Percentiles rank a stretch among this genome's conserved stretches.
phyloP scores from a whole-genome alignment of 1,140 invertebrate genomes.

The Hyposmocoma kahamanoa region DNA sequence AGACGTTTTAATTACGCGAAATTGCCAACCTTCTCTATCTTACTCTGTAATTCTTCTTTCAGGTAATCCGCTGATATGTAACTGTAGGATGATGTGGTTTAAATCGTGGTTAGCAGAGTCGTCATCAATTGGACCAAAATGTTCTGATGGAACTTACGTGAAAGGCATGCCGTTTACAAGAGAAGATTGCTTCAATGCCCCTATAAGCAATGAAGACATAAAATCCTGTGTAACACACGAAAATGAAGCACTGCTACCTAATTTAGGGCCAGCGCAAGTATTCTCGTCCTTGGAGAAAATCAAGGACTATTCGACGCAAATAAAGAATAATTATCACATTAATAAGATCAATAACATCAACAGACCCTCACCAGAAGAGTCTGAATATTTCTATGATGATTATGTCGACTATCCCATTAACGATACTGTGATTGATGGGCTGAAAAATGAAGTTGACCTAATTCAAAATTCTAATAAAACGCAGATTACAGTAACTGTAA shows the following conservation, averaged over 20 bases:
- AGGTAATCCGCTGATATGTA: conserved; percentile 89
- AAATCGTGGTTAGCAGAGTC: conserved; percentile 86
- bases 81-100: conserved; percentile 86
- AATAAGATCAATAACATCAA: conserved; percentile 64
- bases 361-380: conserved; percentile 78
- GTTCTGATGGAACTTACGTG: conserved; percentile 82
- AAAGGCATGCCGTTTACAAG: conserved; percentile 80
- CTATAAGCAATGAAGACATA: conserved; percentile 61
- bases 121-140: conserved; percentile 80
- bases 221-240: conserved; percentile 78
- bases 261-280: conserved; percentile 69
- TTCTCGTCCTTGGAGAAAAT: conserved; percentile 72
- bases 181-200: conserved; percentile 76
- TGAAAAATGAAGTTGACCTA: conserved; percentile 42
- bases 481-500: conserved; percentile 74
- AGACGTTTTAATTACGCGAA: not conserved
- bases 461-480: conserved; percentile 39
- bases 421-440: conserved; percentile 65
- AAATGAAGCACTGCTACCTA: conserved; percentile 74
- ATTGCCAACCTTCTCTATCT: not conserved
- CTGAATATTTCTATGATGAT: conserved; percentile 87
- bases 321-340: conserved; percentile 49
- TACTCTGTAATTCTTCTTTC: conserved; percentile 27
- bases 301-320: conserved; percentile 58
- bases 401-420: conserved; percentile 84